Evolutionary conservation across 2,797 vertebrate species (phyloP), one percentile per base, ranked within the genome.

Genomic region (Odontamblyopus rebecca): DNA sequence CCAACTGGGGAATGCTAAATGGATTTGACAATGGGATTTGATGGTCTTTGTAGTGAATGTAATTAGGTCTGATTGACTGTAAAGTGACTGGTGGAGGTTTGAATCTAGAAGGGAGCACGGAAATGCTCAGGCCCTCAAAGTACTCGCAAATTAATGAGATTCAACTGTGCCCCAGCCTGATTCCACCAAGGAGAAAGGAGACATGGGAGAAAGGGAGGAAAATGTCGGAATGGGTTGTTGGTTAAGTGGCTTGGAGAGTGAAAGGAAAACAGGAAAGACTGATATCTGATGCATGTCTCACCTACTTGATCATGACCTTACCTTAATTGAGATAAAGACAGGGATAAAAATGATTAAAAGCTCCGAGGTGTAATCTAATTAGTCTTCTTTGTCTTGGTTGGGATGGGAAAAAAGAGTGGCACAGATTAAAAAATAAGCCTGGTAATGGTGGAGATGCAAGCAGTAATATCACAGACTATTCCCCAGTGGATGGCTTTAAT

Each of bases 11-110:
- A 86, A 79, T 23, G 72, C 85, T 89, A 91, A 92, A 89, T 82
- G 82, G 85, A 86, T 88, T 85, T 86, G 88, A 90, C 90, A 89
- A 90, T 81, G 81, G 69, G 82, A 89, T 87, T 83, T 88, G 88
- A 78, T 71, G 80, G 71, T 85, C 89, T 90, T 90, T 84, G 82
- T 85, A 84, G 89, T 80, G 82, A 86, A 82, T 72, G 78, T 92
- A 94, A 93, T 92, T 91, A 91, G 87, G 85, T 89, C 87, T 92
- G 92, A 93, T 92, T 91, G 91, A 93, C 90, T 91, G 90, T 85
- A 82, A 89, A 91, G 89, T 88, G 88, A 89, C 82, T 89, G 85
- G 80, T 76, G 85, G 85, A 84, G 89, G 86, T 92, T 90, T 82
- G 83, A 86, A 89, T 86, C 82, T 85, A 83, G 76, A 86, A 90